Conservation (phyloP, 2,888 invertebrate species). For the Zootermopsis nevadensis region DNA sequence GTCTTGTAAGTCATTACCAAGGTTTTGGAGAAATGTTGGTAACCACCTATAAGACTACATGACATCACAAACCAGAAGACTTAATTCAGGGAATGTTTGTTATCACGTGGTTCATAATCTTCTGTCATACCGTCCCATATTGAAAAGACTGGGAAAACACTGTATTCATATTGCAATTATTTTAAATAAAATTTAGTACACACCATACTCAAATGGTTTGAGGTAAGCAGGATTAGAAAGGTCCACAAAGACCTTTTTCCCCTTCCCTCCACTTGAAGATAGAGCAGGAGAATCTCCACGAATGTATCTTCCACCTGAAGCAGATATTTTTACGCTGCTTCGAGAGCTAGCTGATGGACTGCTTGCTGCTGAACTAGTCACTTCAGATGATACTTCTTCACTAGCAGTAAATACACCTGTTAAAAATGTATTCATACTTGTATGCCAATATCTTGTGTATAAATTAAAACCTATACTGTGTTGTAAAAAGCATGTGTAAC, state of each 20-base stretch:
- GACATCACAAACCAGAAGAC: too few species aligned
- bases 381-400: conserved; percentile 17
- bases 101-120: too few species aligned
- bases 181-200: conserved; percentile 28
- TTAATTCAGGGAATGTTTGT: too few species aligned
- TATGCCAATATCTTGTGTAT: too few species aligned
- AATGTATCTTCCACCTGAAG: not conserved
- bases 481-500: too few species aligned
- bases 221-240: conserved; percentile 53
- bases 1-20: too few species aligned
- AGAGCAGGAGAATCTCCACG: conserved; percentile 29
- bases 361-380: conserved; percentile 29
- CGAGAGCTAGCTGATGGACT: conserved; percentile 42
- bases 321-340: conserved; percentile 1
- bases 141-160: not conserved
- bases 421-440: not conserved
- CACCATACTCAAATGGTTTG: conserved; percentile 56
- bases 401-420: not conserved
- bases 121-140: too few species aligned
- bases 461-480: too few species aligned
- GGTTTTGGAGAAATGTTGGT: too few species aligned
- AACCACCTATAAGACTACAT: too few species aligned
- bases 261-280: not conserved
- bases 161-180: too few species aligned
- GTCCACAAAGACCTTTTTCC: conserved; percentile 47